Conservation (phyloP, 1,140 invertebrate genomes). For the Zaprionus lachaisei region DNA sequence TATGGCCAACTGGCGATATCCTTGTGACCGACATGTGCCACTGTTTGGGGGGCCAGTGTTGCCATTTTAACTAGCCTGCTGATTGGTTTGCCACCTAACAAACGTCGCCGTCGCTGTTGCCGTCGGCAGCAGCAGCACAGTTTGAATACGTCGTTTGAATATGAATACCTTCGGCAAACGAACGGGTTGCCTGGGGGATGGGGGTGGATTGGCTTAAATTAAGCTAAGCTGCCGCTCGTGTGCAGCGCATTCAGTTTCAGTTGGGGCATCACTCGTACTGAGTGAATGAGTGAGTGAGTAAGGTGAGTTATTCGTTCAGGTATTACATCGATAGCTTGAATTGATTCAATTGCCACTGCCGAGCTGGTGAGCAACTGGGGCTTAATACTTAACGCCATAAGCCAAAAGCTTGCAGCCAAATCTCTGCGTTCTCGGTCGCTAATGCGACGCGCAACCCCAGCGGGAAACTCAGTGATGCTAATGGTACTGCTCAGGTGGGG, state of each 20-base stretch:
- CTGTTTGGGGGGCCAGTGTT: constrained; percentile 10
- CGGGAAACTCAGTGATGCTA: not conserved
- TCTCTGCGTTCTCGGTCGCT: not conserved
- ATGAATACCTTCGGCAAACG: not conserved
- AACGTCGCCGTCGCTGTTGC: too few species aligned
- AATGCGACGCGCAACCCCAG: not conserved
- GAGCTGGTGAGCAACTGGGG: constrained; percentile 20
- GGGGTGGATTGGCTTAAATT: not conserved
- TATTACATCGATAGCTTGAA: not conserved
- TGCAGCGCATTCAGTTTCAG: not conserved
- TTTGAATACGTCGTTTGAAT: not conserved
- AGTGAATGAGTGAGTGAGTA: too few species aligned
- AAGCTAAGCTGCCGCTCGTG: not conserved
- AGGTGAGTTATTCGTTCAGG: not conserved
- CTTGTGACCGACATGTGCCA: constrained; percentile 17
- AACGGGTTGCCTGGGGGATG: not conserved
- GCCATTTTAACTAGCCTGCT: not conserved
- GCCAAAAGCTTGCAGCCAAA: constrained; percentile 17
- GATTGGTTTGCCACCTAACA: constrained; percentile 15
- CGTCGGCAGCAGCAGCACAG: not conserved
- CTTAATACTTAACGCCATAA: constrained; percentile 30
- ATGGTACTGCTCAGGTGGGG: too few species aligned
- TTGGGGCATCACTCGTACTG: not conserved
- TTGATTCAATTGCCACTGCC: constrained; percentile 3
- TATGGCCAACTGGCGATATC: constrained; percentile 31